A percentile compares a stretch with the other conserved stretches of the same genome.
phyloP scores from a whole-genome alignment of 2,888 invertebrate species.

The Smittia sp. region DNA sequence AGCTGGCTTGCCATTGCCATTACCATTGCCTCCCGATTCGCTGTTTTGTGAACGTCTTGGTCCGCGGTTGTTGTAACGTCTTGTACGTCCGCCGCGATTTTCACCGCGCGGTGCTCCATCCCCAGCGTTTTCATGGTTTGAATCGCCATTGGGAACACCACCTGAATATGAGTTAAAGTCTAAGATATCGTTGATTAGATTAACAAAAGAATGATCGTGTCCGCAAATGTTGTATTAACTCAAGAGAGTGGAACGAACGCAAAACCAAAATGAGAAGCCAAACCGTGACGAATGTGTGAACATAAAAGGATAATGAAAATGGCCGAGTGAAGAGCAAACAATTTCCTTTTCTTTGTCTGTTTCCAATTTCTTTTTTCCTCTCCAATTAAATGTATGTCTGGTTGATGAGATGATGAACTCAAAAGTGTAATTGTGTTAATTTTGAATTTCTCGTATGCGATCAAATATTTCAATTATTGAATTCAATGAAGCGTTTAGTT shows the following conservation, averaged over 20 bases:
- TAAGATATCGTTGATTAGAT: constrained; percentile 13
- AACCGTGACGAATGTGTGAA: too few relatives aligned
- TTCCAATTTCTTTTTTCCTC: not conserved
- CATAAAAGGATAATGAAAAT: too few relatives aligned
- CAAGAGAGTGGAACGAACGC: too few relatives aligned
- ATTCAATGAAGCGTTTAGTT: not conserved
- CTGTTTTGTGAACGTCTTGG: constrained; percentile 5
- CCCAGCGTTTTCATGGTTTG: constrained; percentile 15
- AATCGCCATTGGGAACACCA: constrained; percentile 28
- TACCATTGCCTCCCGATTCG: constrained; percentile 7
- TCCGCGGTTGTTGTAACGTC: not conserved
- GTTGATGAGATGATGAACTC: constrained; percentile 10
- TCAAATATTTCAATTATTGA: not conserved
- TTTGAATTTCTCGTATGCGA: constrained; percentile 6
- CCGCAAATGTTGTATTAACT: too few relatives aligned
- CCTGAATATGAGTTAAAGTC: constrained; percentile 29
- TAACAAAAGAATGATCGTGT: constrained; percentile 7
- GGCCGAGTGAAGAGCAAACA: too few relatives aligned
- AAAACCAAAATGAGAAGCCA: too few relatives aligned
- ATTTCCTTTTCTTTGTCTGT: too few relatives aligned
- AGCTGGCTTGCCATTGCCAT: constrained; percentile 23
- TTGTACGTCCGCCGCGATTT: not conserved
- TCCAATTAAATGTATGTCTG: not conserved
- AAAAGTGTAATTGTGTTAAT: not conserved
- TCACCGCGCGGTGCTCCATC: not conserved